Evolutionary conservation across 1,140 invertebrate genomes (phyloP), one percentile per base, ranked within the genome.

Genomic region (Neelides sp.): DNA sequence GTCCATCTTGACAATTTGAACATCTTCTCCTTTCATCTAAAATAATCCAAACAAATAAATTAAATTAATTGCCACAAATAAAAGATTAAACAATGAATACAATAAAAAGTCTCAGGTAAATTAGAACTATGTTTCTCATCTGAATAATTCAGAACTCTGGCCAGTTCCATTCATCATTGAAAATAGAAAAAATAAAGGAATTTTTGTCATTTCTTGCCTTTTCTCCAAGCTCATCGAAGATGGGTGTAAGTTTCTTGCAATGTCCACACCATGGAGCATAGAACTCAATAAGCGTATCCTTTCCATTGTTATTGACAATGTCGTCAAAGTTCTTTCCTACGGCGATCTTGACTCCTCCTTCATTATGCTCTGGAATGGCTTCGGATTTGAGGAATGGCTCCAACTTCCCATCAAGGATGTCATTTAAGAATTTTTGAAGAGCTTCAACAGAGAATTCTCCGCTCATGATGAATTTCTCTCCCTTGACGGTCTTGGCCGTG

Each of bases 211-310:
- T 43, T 48, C 58, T 57, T 66, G 84, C 79, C 74, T 92, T 93
- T 52, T 84, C 80, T 40, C 86, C 95, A 24, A 99, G 71, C 70
- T 98, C 92, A 52, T 96, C 91, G 69, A 78, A 98, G 40, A 89
- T 76, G 22, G 95, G 95, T 35, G 88, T 78, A 15, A 99, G 72
- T 67, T 88, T 90, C 71, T 96, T 96, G 73, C 95, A 99, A 65
- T 98, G 95, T 57, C 94, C 94, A 69, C 95, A 98, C 93, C 93
- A 98, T 0, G 93, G 92, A 27, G 93, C 93, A 71, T 98, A 98
- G 71, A 98, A 98, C 69, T 98, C 93, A 57, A 98, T 80, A 4
- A 99, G 72, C 3, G 88, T 88, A 70, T 99, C 95, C 65, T 93
- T 89, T 23, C 74, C 82, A 59, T 84, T 84, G 65, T 98, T 83